Conservation (phyloP, 2,888 invertebrate species). For the Stenurella melanura region DNA sequence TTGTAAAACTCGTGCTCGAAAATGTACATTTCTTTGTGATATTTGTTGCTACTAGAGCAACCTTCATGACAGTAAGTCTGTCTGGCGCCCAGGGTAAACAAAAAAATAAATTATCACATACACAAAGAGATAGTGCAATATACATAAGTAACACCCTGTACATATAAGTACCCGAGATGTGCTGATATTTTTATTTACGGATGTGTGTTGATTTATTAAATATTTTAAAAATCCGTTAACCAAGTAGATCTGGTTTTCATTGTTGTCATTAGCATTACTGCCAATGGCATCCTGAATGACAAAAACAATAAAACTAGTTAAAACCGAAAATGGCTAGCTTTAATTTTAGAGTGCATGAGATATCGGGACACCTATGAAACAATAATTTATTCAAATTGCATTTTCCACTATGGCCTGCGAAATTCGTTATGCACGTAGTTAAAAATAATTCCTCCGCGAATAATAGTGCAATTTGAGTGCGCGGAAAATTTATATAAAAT, state of each 20-base stretch:
- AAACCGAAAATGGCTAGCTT: constrained; percentile 18
- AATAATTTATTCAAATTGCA: constrained; percentile 58
- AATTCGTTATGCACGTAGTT: constrained; percentile 47
- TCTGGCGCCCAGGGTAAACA: too few species aligned
- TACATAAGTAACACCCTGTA: too few species aligned
- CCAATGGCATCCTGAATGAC: neutral
- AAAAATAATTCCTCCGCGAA: constrained; percentile 51
- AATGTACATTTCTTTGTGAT: too few species aligned
- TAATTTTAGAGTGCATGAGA: constrained; percentile 47
- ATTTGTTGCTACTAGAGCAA: too few species aligned
- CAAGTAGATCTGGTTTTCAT: neutral
- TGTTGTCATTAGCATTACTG: neutral
- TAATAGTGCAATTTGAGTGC: constrained; percentile 50
- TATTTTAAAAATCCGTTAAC: neutral
- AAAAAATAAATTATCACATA: too few species aligned
- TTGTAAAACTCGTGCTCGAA: too few species aligned
- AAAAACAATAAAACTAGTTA: constrained; percentile 12
- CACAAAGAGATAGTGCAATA: too few species aligned
- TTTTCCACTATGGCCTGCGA: constrained; percentile 47
- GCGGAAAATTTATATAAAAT: constrained; percentile 51
- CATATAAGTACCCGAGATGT: too few species aligned
- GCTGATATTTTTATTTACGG: too few species aligned
- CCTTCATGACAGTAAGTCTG: too few species aligned
- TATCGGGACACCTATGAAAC: constrained; percentile 45
- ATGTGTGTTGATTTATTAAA: neutral